Evolutionary conservation across 2,797 vertebrate genomes (phyloP), one percentile per base, ranked within the genome.

Genomic region (Gymnothorax reevesii): DNA sequence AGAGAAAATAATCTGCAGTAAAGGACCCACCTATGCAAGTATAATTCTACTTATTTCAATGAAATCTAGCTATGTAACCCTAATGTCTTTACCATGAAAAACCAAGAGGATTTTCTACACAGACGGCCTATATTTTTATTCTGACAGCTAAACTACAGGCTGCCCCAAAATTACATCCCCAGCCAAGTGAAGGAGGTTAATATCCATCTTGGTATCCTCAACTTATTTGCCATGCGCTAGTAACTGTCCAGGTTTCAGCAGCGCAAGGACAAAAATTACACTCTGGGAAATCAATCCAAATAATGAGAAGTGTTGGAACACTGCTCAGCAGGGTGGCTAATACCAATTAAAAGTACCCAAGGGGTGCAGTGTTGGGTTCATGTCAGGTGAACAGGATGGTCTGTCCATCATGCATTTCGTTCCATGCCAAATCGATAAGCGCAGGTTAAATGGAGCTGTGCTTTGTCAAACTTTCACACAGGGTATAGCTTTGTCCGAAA

Each of bases 251-350:
- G 73, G 73, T 49, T 77, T 77, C 33, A 52, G 73, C 73, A 52
- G 33, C 42, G 42, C 71, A 75, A 15, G 71, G 33, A 33, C 25
- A 75, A 33, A 33, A 3, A 42, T 42, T 75, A 49, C 73, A 49
- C 73, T 49, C 73, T 49, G 73, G 73, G 42, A 77, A 49, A 75
- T 75, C 71, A 77, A 77, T 77, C 73, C 73, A 20, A 33, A 13
- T 77, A 49, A 75, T 75, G 27, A 77, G 73, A 77, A 77, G 33
- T 52, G 33, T 15, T 17, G 73, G 17, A 77, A 52, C 73, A 77
- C 13, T 7, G 42, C 73, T 52, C 73, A 77, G 73, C 73, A 77
- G 33, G 42, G 52, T 6, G 33, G 4, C 49, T 15, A 15, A 77
- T 17, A 77, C 73, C 33, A 52, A 49, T 77, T 77, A 15, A 49